Percentiles rank a stretch among this genome's conserved stretches.
phyloP scores from a whole-genome alignment of 2,113 vertebrate species.

The Camelus bactrianus region DNA sequence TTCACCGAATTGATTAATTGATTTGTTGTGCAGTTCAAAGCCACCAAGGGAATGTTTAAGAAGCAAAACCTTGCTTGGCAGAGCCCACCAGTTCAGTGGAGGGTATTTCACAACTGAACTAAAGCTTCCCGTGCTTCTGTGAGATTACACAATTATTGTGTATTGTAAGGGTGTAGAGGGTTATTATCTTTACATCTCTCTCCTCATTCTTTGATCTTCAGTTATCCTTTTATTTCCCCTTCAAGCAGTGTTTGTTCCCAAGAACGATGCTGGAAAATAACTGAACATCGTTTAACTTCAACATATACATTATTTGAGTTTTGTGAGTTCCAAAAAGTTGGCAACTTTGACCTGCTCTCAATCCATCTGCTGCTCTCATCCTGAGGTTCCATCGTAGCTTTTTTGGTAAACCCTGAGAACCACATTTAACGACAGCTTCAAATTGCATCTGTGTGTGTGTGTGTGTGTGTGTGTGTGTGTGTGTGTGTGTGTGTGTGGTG shows the following conservation, averaged over 20 bases:
- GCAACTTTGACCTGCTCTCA: neutral
- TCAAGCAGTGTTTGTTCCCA: neutral
- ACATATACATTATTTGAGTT: neutral
- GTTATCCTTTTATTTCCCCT: neutral
- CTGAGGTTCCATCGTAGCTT: neutral
- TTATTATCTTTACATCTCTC: neutral
- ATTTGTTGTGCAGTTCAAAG: neutral
- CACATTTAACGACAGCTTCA: neutral
- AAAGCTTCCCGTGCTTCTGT: neutral
- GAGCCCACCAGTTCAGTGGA: neutral
- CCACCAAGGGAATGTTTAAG: neutral
- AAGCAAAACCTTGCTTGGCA: neutral
- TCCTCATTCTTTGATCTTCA: neutral
- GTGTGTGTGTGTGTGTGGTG: neutral
- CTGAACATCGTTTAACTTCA: neutral
- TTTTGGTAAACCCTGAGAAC: neutral
- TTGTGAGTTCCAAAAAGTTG: neutral
- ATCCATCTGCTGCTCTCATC: neutral
- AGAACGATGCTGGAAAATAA: neutral
- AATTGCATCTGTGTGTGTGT: neutral
- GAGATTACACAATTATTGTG: neutral
- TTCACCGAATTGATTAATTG: neutral
- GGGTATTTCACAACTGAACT: neutral
- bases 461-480: neutral
- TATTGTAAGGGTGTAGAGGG: neutral